Percentiles rank a stretch among this genome's conserved stretches.
Evolutionary conservation across 2,888 invertebrate species (phyloP).

Genomic region (Dione vanillae): DNA sequence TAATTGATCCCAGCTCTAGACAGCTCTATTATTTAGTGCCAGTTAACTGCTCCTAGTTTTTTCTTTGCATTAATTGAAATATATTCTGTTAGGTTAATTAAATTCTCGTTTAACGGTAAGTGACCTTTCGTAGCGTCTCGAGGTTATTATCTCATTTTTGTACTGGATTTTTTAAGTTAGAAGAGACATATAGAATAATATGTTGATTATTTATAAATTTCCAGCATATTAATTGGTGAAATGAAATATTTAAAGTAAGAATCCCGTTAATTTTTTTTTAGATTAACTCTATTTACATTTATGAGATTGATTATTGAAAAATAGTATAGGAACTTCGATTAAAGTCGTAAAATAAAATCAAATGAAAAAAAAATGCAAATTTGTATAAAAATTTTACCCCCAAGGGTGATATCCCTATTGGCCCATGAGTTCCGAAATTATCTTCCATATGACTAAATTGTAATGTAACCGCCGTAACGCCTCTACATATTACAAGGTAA

Average conservation of each 20-base stretch:
- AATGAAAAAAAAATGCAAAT: too few relatives aligned
- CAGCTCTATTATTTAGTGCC: conserved; percentile 30
- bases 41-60: conserved; percentile 14
- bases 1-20: conserved; percentile 26
- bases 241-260: too few relatives aligned
- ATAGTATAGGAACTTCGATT: too few relatives aligned
- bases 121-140: neutral
- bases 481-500: conserved; percentile 4
- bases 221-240: too few relatives aligned
- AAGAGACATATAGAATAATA: too few relatives aligned
- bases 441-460: conserved; percentile 24
- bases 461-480: conserved; percentile 18
- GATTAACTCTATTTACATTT: too few relatives aligned
- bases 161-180: neutral
- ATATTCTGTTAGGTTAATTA: neutral
- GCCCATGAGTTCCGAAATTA: conserved; percentile 26
- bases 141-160: neutral
- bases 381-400: neutral
- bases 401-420: neutral
- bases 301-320: too few relatives aligned
- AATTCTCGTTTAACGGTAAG: conserved; percentile 6
- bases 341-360: too few relatives aligned
- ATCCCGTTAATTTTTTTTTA: too few relatives aligned
- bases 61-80: conserved; percentile 19
- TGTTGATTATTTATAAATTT: too few relatives aligned